A percentile compares a stretch with the other conserved stretches of the same genome.
Conservation (phyloP, 2,888 invertebrate species). For the Pollenia amentaria region DNA sequence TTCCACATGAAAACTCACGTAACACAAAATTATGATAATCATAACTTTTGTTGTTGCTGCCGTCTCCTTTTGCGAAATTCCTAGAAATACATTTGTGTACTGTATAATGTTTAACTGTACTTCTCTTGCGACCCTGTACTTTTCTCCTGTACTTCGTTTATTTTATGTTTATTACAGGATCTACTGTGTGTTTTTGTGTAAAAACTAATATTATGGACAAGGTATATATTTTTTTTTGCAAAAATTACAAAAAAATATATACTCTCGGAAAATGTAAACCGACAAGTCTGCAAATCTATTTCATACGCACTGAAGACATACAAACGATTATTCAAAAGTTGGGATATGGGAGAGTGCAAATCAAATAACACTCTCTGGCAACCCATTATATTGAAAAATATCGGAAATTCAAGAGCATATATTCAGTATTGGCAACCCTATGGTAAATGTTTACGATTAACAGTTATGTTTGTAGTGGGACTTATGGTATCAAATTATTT, state of each 20-base stretch:
- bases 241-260: constrained; percentile 10
- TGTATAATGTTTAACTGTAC: constrained; percentile 9
- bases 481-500: too few relatives aligned
- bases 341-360: too few relatives aligned
- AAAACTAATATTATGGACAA: constrained; percentile 48
- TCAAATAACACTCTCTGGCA: too few relatives aligned
- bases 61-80: constrained; percentile 50
- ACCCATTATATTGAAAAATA: too few relatives aligned
- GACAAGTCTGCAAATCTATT: too few relatives aligned
- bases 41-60: constrained; percentile 79
- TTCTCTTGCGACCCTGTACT: background rate
- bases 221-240: constrained; percentile 38
- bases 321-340: too few relatives aligned
- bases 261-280: constrained; percentile 25
- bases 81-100: constrained; percentile 19
- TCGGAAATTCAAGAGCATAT: too few relatives aligned
- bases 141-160: background rate
- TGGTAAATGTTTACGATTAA: too few relatives aligned
- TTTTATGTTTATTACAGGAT: constrained; percentile 51
- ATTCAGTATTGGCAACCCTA: too few relatives aligned
- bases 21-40: constrained; percentile 81
- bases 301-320: too few relatives aligned
- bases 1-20: constrained; percentile 76
- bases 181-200: constrained; percentile 12
- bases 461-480: too few relatives aligned